Conservation (phyloP, 2,113 vertebrate species). For the Odontesthes bonariensis region DNA sequence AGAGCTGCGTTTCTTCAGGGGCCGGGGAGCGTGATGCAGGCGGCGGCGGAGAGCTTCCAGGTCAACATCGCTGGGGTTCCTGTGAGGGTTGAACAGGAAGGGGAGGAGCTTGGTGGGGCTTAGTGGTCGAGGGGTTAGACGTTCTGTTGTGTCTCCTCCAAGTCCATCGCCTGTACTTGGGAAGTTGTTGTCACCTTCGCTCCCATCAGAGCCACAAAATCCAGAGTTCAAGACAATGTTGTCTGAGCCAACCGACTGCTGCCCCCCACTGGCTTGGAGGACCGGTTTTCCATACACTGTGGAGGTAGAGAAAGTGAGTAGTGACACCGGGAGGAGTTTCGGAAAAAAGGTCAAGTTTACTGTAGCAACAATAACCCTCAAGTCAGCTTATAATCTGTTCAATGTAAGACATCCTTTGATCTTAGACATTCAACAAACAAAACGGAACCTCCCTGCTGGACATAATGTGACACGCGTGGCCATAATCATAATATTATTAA, state of each 20-base stretch:
- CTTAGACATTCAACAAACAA: no score
- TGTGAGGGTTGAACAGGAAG: slow-evolving; percentile 91
- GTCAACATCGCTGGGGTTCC: slow-evolving; percentile 91
- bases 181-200: slow-evolving; percentile 74
- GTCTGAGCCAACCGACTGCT: slow-evolving; percentile 66
- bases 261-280: slow-evolving; percentile 78
- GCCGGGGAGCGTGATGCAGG: slow-evolving; percentile 91
- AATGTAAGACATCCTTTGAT: no score
- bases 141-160: slow-evolving; percentile 77
- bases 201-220: slow-evolving; percentile 15
- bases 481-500: no score
- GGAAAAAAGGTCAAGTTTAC: background rate
- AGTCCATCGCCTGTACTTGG: slow-evolving; percentile 43
- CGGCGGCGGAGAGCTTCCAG: slow-evolving; percentile 89
- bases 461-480: no score
- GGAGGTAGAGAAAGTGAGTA: background rate
- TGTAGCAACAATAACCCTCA: no score
- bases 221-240: slow-evolving; percentile 43
- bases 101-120: slow-evolving; percentile 96
- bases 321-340: background rate
- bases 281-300: slow-evolving; percentile 93
- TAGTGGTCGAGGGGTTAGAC: slow-evolving; percentile 89
- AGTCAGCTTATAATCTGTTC: no score
- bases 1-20: slow-evolving; percentile 94
- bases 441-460: no score